Base-by-base conservation (phyloP, 2,797 vertebrate species). In the Euthynnus affinis region DNA sequence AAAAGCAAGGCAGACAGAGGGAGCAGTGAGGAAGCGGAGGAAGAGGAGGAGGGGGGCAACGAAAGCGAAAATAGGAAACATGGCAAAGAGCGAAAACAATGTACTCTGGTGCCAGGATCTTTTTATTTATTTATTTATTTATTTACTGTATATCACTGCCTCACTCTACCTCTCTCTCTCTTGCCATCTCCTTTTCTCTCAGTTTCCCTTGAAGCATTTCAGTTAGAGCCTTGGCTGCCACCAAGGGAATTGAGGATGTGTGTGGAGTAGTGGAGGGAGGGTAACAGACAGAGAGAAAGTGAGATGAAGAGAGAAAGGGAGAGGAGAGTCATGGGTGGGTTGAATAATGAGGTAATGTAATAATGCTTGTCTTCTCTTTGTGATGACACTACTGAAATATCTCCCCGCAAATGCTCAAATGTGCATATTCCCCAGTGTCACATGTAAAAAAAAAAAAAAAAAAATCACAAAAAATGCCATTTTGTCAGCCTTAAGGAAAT, bases 171-270 rank as follows among this genome's bases (percentile, higher is more conserved):
- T 63, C 44, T 78, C 55, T 72, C 67, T 86, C 63, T 78, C 57
- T 84, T 72, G 49, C 80, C 70, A 64, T 87, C 77, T 76, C 69
- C 66, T 71, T 88, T 70, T 82, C 79, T 90, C 84, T 77, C 62
- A 44, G 58, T 86, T 80, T 91, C 85, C 85, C 87, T 94, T 92
- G 87, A 93, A 93, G 90, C 87, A 82, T 89, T 90, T 89, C 84
- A 87, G 88, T 91, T 90, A 85, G 58, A 89, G 85, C 77, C 73
- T 82, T 71, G 75, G 83, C 76, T 86, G 82, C 83, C 88, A 92
- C 83, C 88, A 83, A 84, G 89, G 91, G 89, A 91, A 88, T 90
- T 75, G 72, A 75, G 74, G 79, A 87, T 85, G 87, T 88, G 90
- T 82, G 74, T 75, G 78, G 75, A 86, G 69, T 67, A 75, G 77